Conservation (phyloP, 1,140 invertebrate species). For the Parasteatoda tepidariorum region DNA sequence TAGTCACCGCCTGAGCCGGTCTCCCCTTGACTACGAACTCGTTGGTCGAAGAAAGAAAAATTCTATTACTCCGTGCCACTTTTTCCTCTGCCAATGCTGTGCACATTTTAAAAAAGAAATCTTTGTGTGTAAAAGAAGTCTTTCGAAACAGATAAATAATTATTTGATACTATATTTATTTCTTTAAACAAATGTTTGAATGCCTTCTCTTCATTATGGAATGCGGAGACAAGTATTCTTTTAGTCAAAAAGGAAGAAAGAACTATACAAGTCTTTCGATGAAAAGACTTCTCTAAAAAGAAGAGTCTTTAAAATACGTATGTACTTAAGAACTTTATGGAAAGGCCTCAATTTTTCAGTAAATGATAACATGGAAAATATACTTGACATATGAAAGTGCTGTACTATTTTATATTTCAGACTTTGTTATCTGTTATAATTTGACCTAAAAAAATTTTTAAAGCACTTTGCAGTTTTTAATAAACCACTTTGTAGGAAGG, state of each 20-base stretch:
- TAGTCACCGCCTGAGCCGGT: conserved; percentile 4
- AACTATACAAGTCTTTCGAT: not conserved
- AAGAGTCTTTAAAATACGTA: not conserved
- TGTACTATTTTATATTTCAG: too few relatives aligned
- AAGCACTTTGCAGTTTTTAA: too few relatives aligned
- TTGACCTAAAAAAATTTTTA: too few relatives aligned
- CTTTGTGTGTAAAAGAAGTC: not conserved
- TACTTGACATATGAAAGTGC: too few relatives aligned
- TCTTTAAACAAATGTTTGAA: not conserved
- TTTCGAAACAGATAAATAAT: conserved; percentile 1
- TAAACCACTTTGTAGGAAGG: too few relatives aligned
- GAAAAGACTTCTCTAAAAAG: not conserved
- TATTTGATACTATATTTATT: not conserved
- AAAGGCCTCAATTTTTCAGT: not conserved
- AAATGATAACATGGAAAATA: not conserved
- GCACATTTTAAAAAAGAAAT: conserved; percentile 7
- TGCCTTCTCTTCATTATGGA: conserved; percentile 1
- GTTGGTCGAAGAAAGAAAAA: not conserved
- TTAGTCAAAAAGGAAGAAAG: not conserved
- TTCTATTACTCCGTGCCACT: conserved; percentile 48
- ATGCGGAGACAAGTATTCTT: not conserved
- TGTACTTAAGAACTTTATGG: not conserved
- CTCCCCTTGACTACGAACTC: not conserved
- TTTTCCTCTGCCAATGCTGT: conserved; percentile 39
- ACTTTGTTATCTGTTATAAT: too few relatives aligned